phyloP scores from a whole-genome alignment of 2,113 vertebrate genomes.

The Etia nguti region DNA sequence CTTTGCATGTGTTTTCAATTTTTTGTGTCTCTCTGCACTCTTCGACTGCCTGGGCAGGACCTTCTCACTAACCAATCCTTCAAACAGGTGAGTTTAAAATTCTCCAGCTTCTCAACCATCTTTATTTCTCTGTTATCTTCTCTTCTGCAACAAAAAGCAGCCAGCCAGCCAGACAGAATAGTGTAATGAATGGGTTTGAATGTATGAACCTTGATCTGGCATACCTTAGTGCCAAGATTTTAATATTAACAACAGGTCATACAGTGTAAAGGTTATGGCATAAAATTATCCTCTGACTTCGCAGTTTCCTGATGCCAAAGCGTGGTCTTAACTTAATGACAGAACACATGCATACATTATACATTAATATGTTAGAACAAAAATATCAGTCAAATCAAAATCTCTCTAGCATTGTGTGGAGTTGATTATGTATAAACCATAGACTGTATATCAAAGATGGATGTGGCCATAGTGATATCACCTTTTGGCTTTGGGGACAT shows the following conservation, averaged over 20 bases:
- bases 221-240: not conserved
- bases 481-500: not conserved
- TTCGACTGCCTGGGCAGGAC: constrained; percentile 84
- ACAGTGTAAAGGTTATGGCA: not conserved
- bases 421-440: not conserved
- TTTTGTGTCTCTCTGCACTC: constrained; percentile 73
- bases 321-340: not conserved
- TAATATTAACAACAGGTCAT: not conserved
- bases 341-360: not conserved
- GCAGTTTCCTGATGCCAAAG: not conserved
- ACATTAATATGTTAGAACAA: not conserved
- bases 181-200: not conserved
- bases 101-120: not conserved
- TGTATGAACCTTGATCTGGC: not conserved
- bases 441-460: not conserved
- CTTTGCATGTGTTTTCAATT: constrained; percentile 82
- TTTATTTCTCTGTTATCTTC: not conserved
- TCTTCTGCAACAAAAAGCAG: constrained; percentile 7
- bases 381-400: not conserved
- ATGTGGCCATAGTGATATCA: not conserved
- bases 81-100: constrained; percentile 85
- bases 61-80: constrained; percentile 92
- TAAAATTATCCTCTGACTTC: not conserved
- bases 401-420: not conserved
- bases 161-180: not conserved